A percentile compares a stretch with the other conserved stretches of the same genome.
Evolutionary conservation across 2,797 vertebrate genomes (phyloP).

Genomic region (Ciconia nigra): DNA sequence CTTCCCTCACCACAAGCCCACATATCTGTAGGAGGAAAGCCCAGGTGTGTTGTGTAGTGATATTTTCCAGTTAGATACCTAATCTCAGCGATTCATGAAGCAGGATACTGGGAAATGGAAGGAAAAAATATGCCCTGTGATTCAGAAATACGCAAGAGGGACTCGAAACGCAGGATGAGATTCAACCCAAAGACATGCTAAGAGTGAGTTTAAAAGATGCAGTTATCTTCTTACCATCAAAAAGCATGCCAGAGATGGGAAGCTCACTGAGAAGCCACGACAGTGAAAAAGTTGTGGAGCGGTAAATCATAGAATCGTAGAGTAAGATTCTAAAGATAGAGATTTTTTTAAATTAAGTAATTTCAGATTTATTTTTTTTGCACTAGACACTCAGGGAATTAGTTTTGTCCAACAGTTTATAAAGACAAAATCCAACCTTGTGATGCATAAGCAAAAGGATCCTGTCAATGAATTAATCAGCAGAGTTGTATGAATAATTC

Average conservation of each 20-base stretch:
- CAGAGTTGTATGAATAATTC: not conserved
- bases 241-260: not conserved
- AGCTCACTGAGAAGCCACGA: not conserved
- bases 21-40: constrained; percentile 22
- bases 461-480: not conserved
- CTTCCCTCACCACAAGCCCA: constrained; percentile 23
- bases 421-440: not conserved
- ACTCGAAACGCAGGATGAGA: not conserved
- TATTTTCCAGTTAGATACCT: not conserved
- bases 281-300: not conserved
- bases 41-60: constrained; percentile 40
- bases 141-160: not conserved
- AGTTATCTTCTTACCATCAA: not conserved
- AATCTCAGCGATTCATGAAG: not conserved
- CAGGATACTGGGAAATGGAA: not conserved
- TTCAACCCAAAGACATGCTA: not conserved
- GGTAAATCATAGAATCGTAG: not conserved
- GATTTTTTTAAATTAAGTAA: not conserved
- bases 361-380: not conserved
- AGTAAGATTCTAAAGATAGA: not conserved
- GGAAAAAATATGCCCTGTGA: not conserved
- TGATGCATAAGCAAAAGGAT: not conserved
- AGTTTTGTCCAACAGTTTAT: not conserved
- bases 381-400: not conserved
- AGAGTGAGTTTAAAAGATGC: not conserved